Evolutionary conservation across 2,113 vertebrate species (phyloP).

Genomic region (Nyctibius bracteatus): DNA sequence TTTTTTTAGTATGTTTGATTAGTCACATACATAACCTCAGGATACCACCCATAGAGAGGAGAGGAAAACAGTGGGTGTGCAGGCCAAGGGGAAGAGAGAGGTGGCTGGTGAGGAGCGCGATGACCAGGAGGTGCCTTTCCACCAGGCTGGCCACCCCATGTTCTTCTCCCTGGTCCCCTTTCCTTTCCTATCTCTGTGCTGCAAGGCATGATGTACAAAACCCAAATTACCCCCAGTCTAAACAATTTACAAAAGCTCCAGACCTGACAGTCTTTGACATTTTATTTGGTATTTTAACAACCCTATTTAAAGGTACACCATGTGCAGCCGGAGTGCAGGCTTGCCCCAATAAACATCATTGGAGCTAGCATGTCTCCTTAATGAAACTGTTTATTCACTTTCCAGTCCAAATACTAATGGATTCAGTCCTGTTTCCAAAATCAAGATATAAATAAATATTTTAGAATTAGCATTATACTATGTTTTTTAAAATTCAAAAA

Average conservation of each 20-base stretch:
- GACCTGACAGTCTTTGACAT: constrained; percentile 74
- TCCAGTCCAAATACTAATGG: constrained; percentile 8
- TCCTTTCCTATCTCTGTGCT: constrained; percentile 56
- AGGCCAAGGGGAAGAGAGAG: constrained; percentile 45
- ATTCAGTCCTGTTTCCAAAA: constrained; percentile 24
- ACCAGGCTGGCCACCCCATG: constrained; percentile 68
- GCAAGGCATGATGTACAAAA: constrained; percentile 66
- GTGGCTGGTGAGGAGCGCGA: constrained; percentile 75
- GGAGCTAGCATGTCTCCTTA: constrained; percentile 57
- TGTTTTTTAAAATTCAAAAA: constrained; percentile 7
- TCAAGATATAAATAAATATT: neutral
- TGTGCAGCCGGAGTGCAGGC: constrained; percentile 53
- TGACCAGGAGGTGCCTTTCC: constrained; percentile 75
- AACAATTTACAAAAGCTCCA: constrained; percentile 87
- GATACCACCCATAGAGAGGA: constrained; percentile 69
- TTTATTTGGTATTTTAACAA: constrained; percentile 83
- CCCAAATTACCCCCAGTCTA: constrained; percentile 80
- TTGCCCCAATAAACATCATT: constrained; percentile 69
- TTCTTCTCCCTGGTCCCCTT: constrained; percentile 58
- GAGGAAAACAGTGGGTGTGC: constrained; percentile 61
- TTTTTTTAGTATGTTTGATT: neutral
- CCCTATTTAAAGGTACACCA: constrained; percentile 70
- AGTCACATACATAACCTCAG: neutral
- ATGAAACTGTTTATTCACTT: constrained; percentile 62
- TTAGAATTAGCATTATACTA: neutral